These are phyloP conservation scores for Macroglossus sobrinus DNA, from an alignment of 2,113 vertebrate species.

Conservation along the genomic window DNA sequence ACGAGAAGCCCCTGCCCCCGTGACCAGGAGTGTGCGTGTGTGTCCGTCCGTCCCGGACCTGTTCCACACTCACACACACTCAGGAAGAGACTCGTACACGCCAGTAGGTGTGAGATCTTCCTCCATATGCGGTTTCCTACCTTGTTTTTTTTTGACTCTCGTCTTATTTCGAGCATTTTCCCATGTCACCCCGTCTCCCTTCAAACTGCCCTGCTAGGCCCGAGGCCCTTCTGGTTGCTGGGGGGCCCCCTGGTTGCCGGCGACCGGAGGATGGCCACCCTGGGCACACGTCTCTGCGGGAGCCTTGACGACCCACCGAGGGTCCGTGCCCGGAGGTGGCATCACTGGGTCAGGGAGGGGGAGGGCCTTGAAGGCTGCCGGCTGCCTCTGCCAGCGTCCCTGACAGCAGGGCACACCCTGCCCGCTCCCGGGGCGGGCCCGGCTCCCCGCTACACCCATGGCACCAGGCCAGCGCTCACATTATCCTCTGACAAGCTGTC, in stretches of 20 bases:
- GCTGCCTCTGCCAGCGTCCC: not conserved
- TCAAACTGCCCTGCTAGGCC: accelerated
- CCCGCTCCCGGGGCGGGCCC: not conserved
- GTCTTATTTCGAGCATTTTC: not conserved
- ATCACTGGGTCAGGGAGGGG: not conserved
- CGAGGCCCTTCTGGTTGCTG: accelerated
- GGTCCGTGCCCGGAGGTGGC: slow-evolving; percentile 12
- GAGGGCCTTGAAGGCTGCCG: not conserved
- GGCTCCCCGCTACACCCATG: not conserved
- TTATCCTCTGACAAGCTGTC: not conserved
- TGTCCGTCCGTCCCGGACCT: not conserved
- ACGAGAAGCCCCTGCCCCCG: not conserved
- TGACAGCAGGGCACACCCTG: not conserved
- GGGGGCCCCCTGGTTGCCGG: accelerated
- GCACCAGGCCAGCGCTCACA: not conserved
- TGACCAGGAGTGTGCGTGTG: not conserved
- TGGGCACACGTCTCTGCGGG: not conserved
- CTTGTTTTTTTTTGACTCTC: too few species aligned
- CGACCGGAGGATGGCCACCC: accelerated
- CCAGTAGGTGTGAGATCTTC: accelerated
- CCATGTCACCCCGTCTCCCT: accelerated
- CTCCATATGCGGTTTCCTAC: not conserved
- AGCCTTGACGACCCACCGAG: not conserved
- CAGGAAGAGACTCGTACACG: too few species aligned
- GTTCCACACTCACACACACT: too few species aligned